phyloP scores from a whole-genome alignment of 2,888 invertebrate genomes.

The Pammene aurita region DNA sequence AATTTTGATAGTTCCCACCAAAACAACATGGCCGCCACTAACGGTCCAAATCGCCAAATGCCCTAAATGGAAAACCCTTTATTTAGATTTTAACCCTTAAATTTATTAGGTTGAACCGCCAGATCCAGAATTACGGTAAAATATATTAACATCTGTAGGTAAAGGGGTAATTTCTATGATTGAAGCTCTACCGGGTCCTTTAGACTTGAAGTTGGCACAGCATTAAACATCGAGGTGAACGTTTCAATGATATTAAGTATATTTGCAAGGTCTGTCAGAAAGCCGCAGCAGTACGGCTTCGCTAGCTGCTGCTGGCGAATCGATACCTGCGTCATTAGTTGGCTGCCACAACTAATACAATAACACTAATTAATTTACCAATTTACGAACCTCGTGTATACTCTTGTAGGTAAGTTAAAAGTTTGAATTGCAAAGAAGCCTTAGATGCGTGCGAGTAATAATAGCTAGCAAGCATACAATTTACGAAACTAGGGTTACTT shows the following conservation, averaged over 20 bases:
- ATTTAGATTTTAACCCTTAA: too few relatives aligned
- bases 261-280: conserved; percentile 14
- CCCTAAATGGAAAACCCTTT: too few relatives aligned
- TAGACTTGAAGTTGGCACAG: background rate
- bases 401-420: conserved; percentile 19
- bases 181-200: background rate
- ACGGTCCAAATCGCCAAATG: too few relatives aligned
- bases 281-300: conserved; percentile 51
- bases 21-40: too few relatives aligned
- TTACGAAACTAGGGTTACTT: background rate
- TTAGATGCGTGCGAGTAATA: background rate
- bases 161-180: too few relatives aligned
- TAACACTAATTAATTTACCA: conserved; percentile 63
- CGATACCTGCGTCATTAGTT: conserved; percentile 30
- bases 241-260: conserved; percentile 1
- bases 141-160: too few relatives aligned
- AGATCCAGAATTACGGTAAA: too few relatives aligned
- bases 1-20: too few relatives aligned
- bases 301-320: conserved; percentile 16
- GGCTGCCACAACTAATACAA: conserved; percentile 51
- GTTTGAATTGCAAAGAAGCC: conserved; percentile 31
- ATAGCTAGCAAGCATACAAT: background rate
- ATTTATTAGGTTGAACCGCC: too few relatives aligned
- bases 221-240: conserved; percentile 6
- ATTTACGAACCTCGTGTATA: conserved; percentile 29